phyloP scores from a whole-genome alignment of 1,140 invertebrate genomes.

The Atta colombica region DNA sequence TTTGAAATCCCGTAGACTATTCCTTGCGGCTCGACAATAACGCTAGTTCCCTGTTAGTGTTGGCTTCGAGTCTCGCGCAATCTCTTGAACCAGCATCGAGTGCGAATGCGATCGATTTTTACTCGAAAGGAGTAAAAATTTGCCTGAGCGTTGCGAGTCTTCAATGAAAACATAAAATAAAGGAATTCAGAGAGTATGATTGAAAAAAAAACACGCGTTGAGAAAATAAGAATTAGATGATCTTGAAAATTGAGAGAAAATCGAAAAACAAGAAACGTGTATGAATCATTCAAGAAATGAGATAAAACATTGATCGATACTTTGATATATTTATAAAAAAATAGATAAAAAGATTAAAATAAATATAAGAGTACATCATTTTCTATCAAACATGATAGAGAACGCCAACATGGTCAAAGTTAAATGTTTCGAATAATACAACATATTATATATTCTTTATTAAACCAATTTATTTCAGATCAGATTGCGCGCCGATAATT shows the following conservation, averaged over 20 bases:
- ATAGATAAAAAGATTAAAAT: neutral
- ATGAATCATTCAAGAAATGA: neutral
- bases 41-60: conserved; percentile 26
- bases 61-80: conserved; percentile 28
- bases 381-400: no score
- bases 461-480: no score
- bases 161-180: neutral
- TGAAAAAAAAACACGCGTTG: neutral
- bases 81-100: neutral
- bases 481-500: no score
- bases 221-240: neutral
- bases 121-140: neutral
- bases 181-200: neutral
- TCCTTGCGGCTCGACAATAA: conserved; percentile 47
- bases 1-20: conserved; percentile 56
- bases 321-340: neutral
- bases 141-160: neutral
- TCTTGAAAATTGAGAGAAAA: neutral
- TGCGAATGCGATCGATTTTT: neutral
- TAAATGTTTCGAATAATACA: no score
- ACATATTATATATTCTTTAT: no score
- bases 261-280: neutral
- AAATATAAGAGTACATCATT: neutral
- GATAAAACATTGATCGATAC: neutral
- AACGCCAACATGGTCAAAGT: no score